Percentiles rank a stretch among this genome's conserved stretches.
Conservation (phyloP, 1,140 invertebrate genomes). For the Babylonia areolata region DNA sequence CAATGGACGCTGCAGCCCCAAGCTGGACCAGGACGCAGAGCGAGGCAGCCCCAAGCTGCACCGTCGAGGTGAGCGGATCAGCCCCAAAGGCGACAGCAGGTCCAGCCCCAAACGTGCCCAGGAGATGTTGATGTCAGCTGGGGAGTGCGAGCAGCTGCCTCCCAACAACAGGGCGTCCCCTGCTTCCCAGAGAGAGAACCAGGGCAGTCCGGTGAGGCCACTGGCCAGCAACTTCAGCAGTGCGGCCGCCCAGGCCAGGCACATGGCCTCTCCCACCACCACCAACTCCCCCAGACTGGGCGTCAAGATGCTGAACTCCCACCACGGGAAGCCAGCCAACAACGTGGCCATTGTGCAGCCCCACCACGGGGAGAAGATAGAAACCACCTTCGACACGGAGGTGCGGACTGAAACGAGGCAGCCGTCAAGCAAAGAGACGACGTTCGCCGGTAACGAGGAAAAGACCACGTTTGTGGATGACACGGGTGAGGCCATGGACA, state of each 20-base stretch:
- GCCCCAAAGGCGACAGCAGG: constrained; percentile 15
- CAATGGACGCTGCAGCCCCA: constrained; percentile 15
- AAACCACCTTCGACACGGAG: constrained; percentile 74
- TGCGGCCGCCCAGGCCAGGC: constrained; percentile 11
- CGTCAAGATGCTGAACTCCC: constrained; percentile 67
- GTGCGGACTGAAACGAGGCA: constrained; percentile 68
- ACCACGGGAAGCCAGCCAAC: constrained; percentile 66
- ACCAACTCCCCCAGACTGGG: constrained; percentile 69
- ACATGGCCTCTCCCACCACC: constrained; percentile 22
- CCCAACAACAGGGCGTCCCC: not conserved
- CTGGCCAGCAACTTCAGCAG: constrained; percentile 38
- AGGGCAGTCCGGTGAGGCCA: constrained; percentile 26
- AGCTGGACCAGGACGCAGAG: not conserved
- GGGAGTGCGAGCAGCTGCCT: constrained; percentile 6
- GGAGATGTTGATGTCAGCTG: not conserved
- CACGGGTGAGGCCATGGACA: constrained; percentile 86
- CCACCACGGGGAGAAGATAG: constrained; percentile 72
- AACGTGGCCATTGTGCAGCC: constrained; percentile 72
- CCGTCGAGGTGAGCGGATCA: not conserved
- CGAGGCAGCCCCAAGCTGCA: constrained; percentile 29
- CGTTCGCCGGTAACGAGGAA: constrained; percentile 50
- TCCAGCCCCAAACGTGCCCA: constrained; percentile 7
- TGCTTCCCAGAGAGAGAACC: not conserved
- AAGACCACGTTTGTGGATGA: constrained; percentile 79
- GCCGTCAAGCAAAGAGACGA: constrained; percentile 56